Percentiles rank a stretch among this genome's conserved stretches.
These are phyloP conservation scores for Calephelis nemesis DNA, from an alignment of 1,140 invertebrate species.

Conservation along the genomic window DNA sequence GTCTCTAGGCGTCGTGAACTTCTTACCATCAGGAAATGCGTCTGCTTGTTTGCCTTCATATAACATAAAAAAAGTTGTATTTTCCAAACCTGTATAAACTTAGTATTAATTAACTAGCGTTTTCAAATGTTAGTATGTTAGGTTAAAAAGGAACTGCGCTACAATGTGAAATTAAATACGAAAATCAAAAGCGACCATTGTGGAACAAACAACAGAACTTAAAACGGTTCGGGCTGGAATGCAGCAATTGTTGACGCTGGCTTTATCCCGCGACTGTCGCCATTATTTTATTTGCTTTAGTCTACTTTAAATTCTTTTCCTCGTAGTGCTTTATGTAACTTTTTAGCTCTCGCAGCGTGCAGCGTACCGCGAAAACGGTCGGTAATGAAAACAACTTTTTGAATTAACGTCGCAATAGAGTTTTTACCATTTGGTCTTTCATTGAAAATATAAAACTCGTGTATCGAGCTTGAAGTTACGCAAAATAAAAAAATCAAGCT, in stretches of 20 bases:
- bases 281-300: constrained; percentile 59
- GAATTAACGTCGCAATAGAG: constrained; percentile 69
- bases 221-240: constrained; percentile 56
- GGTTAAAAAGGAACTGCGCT: not conserved
- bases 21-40: too few relatives aligned
- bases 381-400: constrained; percentile 75
- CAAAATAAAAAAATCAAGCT: constrained; percentile 44
- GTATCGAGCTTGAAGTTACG: constrained; percentile 56
- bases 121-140: not conserved
- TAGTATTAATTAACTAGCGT: not conserved
- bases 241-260: constrained; percentile 64
- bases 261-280: constrained; percentile 58
- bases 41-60: too few relatives aligned
- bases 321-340: constrained; percentile 63
- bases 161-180: not conserved
- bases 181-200: constrained; percentile 28
- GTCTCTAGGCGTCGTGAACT: too few relatives aligned
- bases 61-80: too few relatives aligned
- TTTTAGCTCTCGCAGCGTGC: constrained; percentile 44
- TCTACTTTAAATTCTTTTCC: constrained; percentile 70
- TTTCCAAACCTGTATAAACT: too few relatives aligned
- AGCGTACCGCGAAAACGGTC: constrained; percentile 56
- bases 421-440: constrained; percentile 63
- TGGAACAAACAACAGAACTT: constrained; percentile 27
- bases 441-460: constrained; percentile 68